A percentile compares a stretch with the other conserved stretches of the same genome.
Conservation (phyloP, 2,888 invertebrate species). For the Ochropleura leucogaster region DNA sequence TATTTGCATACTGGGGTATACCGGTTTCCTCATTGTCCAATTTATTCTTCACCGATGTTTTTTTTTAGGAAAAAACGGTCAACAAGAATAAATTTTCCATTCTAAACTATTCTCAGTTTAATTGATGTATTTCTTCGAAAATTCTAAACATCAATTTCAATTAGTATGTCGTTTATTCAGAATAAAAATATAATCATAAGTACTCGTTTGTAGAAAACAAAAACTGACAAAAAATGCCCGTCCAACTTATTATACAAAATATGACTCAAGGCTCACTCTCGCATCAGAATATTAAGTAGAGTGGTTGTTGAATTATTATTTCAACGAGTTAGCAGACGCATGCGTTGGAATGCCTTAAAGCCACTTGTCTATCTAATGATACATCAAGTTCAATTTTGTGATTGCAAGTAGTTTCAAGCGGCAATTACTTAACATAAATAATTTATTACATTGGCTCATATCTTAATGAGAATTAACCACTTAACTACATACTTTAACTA, state of each 20-base stretch:
- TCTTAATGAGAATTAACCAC: not conserved
- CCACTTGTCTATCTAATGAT: not conserved
- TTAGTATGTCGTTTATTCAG: not conserved
- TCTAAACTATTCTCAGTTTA: too few relatives aligned
- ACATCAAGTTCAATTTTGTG: slow-evolving; percentile 16
- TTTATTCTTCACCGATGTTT: not conserved
- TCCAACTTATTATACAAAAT: not conserved
- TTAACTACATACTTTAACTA: too few relatives aligned
- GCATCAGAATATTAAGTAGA: not conserved
- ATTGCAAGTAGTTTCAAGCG: not conserved
- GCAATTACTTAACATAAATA: not conserved
- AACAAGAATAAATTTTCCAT: too few relatives aligned
- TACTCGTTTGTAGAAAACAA: not conserved
- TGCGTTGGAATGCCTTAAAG: not conserved
- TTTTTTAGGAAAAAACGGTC: too few relatives aligned
- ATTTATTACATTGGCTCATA: not conserved
- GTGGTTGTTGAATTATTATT: not conserved
- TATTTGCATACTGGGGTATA: not conserved
- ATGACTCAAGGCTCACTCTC: not conserved
- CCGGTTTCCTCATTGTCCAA: not conserved
- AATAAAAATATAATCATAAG: not conserved
- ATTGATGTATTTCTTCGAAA: too few relatives aligned
- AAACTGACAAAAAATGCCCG: not conserved
- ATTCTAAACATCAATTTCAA: too few relatives aligned
- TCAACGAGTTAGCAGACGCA: not conserved